Base-by-base conservation (phyloP, 1,140 invertebrate genomes). In the Temnothorax curvispinosus region DNA sequence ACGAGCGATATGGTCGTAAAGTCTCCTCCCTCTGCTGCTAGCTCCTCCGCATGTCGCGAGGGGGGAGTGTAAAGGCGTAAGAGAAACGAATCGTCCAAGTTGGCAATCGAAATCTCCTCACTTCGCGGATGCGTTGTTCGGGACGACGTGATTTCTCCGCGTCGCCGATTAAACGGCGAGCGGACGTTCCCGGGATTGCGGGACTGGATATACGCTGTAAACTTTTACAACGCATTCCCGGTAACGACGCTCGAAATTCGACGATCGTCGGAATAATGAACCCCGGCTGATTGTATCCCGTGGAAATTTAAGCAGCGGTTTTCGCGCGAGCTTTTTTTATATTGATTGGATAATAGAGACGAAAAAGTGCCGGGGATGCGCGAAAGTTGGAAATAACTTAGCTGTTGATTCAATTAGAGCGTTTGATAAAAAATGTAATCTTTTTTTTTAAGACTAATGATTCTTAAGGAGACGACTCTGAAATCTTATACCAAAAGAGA, bases 61-160 rank as follows among this genome's bases (percentile, higher is more conserved):
- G 74, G 38, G 67, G 21, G 38, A 32, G 72, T 15, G 52, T 3
- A 50, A 47, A 82, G 58, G 27, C 69, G 47, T 60, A 50, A 7
- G 27, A 47, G 52, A 74, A 15, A 75, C 54, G 41, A 47, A 18
- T 27, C 67, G 74, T 18, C 18, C 69, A 21, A 69, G 41, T 72
- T 47, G 80, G 69, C 69, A 75, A 84, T 84, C 80, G 69, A 35
- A 69, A 74, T 74, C 64, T 81, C 41, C 8, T 74, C 67, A 52
- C 38, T 38, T 58, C 67, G 52, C 78, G 67, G 11, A 72, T 60
- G 41, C 11, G 52, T 58, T 52, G 21, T 52, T 44, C 44, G 21
- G 21, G 32, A 62, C 35, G 35, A 82, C 54, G 80, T 60, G 80
- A 75, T 54, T 74, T 15, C 41, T 62, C n/a, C 41, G 13, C 15